Conservation (phyloP, 2,113 vertebrate genomes). For the Athene noctua region DNA sequence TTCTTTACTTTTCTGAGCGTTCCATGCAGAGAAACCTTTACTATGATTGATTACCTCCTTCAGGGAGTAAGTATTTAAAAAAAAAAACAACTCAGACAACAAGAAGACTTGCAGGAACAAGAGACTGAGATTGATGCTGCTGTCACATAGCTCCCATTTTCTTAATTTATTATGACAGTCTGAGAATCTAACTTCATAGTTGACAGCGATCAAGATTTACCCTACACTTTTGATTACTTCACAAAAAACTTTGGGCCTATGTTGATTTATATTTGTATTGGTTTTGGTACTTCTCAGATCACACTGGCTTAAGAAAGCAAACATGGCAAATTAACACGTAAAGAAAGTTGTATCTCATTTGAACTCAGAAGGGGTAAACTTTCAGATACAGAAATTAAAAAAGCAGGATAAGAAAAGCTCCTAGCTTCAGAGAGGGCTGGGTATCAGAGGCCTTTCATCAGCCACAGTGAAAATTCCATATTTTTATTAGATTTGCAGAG, state of each 20-base stretch:
- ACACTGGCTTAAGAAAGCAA: constrained; percentile 13
- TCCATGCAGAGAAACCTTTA: background rate
- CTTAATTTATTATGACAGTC: constrained; percentile 59
- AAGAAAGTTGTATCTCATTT: constrained; percentile 7
- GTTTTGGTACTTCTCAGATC: background rate
- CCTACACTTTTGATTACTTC: constrained; percentile 17
- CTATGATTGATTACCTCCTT: constrained; percentile 33
- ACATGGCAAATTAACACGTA: constrained; percentile 27
- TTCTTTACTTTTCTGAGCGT: background rate
- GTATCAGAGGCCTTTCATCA: background rate
- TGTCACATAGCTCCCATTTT: constrained; percentile 19
- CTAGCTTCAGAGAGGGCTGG: background rate
- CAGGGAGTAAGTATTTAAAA: background rate
- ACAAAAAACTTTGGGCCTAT: background rate
- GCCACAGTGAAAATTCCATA: background rate
- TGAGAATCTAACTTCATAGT: constrained; percentile 40
- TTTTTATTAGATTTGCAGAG: background rate
- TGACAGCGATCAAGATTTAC: constrained; percentile 48
- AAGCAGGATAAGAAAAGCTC: background rate
- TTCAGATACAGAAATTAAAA: background rate
- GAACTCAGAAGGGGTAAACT: background rate
- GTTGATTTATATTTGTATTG: constrained; percentile 22
- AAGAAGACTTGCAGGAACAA: constrained; percentile 51
- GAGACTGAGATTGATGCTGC: constrained; percentile 52
- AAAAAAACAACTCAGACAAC: background rate